Base-by-base conservation (phyloP, 2,797 vertebrate species). In the Rhinella marina region DNA sequence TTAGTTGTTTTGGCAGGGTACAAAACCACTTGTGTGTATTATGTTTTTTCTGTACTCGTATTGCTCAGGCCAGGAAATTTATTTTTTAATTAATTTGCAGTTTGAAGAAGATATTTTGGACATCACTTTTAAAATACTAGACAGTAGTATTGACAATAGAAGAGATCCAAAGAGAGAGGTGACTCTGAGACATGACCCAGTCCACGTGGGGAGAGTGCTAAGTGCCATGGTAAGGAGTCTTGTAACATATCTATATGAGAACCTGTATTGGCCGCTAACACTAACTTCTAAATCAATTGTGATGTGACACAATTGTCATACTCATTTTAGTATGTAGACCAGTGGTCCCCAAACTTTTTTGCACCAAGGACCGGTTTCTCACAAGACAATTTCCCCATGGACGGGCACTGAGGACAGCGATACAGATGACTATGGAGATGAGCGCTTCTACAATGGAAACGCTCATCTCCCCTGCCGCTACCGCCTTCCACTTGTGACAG, bases 101-200 rank as follows among this genome's bases (percentile, higher is more conserved):
- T 98, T 97, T 91, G 96, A 98, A 91, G 93, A 96, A 0, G 87
- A 91, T 13, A 95, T 98, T 87, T 41, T 97, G 73, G 91, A 95
- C 0, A 96, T 97, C 85, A 96, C 96, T 86, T 90, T 97, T 48
- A 94, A 92, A 88, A 85, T 98, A 1, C 89, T 99, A 86, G 94
- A 98, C 78, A 78, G 91, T 78, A 97, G 92, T 91, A 91, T 90
- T 16, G 94, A 96, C 83, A 92, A 95, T 89, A 5, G 84, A 19
- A 89, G 91, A 17, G 90, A 96, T 41, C 90, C 95, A 0, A 90
- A 87, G 0, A 90, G 88, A 0, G 97, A 97, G 0, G 88, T 91
- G 14, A 90, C 94, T 0, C 92, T 91, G 8, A 94, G 97, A 80
- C 92, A 93, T 1, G 92, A 96, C 56, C 96, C 96, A 1, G 88